Conservation (phyloP, 1,140 invertebrate species). For the Ips nitidus region DNA sequence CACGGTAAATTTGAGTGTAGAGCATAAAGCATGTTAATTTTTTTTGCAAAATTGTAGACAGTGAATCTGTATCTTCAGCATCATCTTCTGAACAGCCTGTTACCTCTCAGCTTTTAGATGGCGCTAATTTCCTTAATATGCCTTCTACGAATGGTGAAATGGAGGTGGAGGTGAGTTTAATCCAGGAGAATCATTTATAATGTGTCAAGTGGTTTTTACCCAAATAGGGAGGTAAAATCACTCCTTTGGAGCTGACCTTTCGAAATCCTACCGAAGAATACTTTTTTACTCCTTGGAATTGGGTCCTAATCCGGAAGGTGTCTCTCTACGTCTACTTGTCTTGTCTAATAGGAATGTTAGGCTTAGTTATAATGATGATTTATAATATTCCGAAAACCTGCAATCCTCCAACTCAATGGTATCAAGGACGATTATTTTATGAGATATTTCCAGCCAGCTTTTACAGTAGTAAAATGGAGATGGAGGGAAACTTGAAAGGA, state of each 20-base stretch:
- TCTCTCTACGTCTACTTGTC: slow-evolving; percentile 72
- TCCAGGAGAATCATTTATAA: background rate
- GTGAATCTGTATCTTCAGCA: slow-evolving; percentile 53
- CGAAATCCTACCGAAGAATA: slow-evolving; percentile 62
- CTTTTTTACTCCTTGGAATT: slow-evolving; percentile 78
- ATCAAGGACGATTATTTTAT: slow-evolving; percentile 78
- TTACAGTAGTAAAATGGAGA: slow-evolving; percentile 74
- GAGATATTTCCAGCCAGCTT: slow-evolving; percentile 83
- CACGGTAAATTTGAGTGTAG: slow-evolving; percentile 39
- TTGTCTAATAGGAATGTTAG: slow-evolving; percentile 66
- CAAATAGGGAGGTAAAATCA: slow-evolving; percentile 44
- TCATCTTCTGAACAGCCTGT: slow-evolving; percentile 55
- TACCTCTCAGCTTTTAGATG: slow-evolving; percentile 54
- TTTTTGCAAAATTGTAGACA: slow-evolving; percentile 27
- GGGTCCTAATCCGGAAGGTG: slow-evolving; percentile 71
- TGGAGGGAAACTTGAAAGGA: slow-evolving; percentile 73
- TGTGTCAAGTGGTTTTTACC: background rate
- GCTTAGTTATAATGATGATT: slow-evolving; percentile 69
- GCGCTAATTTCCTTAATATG: slow-evolving; percentile 54
- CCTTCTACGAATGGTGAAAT: slow-evolving; percentile 38
- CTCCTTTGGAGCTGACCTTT: slow-evolving; percentile 59
- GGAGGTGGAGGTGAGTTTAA: slow-evolving; percentile 45
- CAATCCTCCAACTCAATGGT: slow-evolving; percentile 71
- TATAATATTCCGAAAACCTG: slow-evolving; percentile 69
- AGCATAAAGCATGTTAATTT: background rate